These are phyloP conservation scores for Cecropterus lyciades DNA, from an alignment of 1,140 invertebrate species.

Conservation along the genomic window DNA sequence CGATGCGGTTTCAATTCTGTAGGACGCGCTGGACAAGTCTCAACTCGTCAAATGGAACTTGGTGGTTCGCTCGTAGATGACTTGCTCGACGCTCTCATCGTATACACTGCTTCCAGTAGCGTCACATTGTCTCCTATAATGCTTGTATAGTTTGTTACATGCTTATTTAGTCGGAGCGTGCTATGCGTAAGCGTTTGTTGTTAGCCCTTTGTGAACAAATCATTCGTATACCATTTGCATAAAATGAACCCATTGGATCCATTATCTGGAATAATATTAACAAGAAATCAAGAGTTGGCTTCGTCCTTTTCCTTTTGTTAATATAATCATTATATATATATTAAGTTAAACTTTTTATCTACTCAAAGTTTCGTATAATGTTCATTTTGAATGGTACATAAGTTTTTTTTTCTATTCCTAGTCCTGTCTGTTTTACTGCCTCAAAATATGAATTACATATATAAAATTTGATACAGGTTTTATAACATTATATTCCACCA, in stretches of 20 bases:
- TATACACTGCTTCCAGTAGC: slow-evolving; percentile 11
- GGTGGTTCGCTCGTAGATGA: slow-evolving; percentile 29
- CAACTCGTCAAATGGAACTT: slow-evolving; percentile 37
- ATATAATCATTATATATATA: too few species aligned
- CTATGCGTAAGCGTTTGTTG: slow-evolving; percentile 27
- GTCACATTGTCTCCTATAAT: slow-evolving; percentile 22
- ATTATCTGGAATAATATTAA: not conserved
- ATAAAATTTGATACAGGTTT: too few species aligned
- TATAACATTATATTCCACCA: too few species aligned
- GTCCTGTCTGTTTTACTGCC: too few species aligned
- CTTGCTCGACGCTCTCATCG: slow-evolving; percentile 21
- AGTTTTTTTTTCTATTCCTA: too few species aligned
- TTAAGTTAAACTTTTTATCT: too few species aligned
- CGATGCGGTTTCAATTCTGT: slow-evolving; percentile 35
- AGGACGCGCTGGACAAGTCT: slow-evolving; percentile 30
- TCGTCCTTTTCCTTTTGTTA: too few species aligned
- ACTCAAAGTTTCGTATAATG: too few species aligned
- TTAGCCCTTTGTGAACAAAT: slow-evolving; percentile 18
- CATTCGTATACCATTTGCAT: slow-evolving; percentile 8
- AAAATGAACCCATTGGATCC: slow-evolving; percentile 6
- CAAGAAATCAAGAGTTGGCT: too few species aligned
- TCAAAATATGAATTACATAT: too few species aligned
- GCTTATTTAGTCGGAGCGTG: slow-evolving; percentile 10
- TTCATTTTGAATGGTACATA: too few species aligned
- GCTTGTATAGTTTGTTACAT: slow-evolving; percentile 18